phyloP scores from a whole-genome alignment of 2,888 invertebrate genomes.

The Aphidius colemani region DNA sequence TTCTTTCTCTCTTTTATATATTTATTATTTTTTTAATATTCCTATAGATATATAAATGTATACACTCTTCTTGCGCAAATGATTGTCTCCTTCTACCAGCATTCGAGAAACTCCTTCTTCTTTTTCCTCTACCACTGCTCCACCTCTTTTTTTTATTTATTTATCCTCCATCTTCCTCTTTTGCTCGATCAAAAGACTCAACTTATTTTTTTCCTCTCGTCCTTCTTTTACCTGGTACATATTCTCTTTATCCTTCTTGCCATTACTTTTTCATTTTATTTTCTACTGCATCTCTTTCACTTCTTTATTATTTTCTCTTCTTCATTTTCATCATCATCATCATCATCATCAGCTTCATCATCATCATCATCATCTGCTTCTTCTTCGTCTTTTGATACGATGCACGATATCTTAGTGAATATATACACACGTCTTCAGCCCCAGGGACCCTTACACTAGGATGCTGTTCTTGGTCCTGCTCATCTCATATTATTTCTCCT shows the following conservation, averaged over 20 bases:
- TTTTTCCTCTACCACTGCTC: conserved; percentile 17
- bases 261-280: conserved; percentile 29
- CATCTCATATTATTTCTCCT: conserved; percentile 12
- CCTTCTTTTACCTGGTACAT: conserved; percentile 15
- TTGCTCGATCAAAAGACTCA: conserved; percentile 49
- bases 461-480: neutral
- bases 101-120: conserved; percentile 29
- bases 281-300: conserved; percentile 32
- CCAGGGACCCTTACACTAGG: neutral
- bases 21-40: conserved; percentile 12
- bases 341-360: neutral
- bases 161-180: conserved; percentile 15
- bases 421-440: neutral
- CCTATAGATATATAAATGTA: conserved; percentile 7
- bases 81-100: conserved; percentile 28
- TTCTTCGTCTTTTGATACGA: conserved; percentile 11
- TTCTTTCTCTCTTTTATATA: conserved; percentile 25
- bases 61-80: conserved; percentile 10
- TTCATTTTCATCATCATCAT: conserved; percentile 7
- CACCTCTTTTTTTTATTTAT: conserved; percentile 6
- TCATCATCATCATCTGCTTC: conserved; percentile 20
- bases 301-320: conserved; percentile 1
- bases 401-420: neutral
- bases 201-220: conserved; percentile 25
- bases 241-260: conserved; percentile 22